Conservation (phyloP, 2,888 invertebrate genomes). For the Seladonia tumulorum region DNA sequence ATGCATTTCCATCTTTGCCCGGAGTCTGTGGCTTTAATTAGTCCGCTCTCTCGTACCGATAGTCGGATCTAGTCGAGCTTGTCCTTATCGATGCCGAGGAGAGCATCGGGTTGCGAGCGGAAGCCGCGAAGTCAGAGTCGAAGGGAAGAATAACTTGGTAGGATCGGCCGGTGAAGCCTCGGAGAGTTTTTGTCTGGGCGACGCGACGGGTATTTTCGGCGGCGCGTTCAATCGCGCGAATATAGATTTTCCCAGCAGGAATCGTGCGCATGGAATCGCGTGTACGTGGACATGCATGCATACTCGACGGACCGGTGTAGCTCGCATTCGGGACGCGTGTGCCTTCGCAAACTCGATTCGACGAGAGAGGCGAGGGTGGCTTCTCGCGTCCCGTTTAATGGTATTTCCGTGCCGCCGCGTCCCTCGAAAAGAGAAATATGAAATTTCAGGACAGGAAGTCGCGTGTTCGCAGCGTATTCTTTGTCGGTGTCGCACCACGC, state of each 20-base stretch:
- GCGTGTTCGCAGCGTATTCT: conserved; percentile 61
- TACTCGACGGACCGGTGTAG: conserved; percentile 54
- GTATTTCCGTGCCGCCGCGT: conserved; percentile 68
- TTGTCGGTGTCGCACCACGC: conserved; percentile 26
- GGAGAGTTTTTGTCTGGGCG: neutral
- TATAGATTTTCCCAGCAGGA: conserved; percentile 28
- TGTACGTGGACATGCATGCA: conserved; percentile 41
- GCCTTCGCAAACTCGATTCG: conserved; percentile 68
- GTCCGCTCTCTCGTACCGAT: neutral
- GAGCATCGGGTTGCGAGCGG: neutral
- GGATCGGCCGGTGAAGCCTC: neutral
- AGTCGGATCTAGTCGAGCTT: neutral
- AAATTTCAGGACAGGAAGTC: conserved; percentile 63
- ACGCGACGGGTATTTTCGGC: conserved; percentile 10
- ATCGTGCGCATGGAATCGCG: conserved; percentile 40
- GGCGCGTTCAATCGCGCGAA: conserved; percentile 7
- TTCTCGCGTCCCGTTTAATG: conserved; percentile 72
- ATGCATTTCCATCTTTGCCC: neutral
- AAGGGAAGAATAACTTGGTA: neutral
- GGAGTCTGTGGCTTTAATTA: neutral
- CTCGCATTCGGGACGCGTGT: conserved; percentile 58
- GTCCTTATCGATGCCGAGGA: neutral
- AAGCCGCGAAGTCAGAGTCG: neutral
- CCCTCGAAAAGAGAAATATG: conserved; percentile 69
- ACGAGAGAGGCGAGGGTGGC: conserved; percentile 54